Percentiles rank a stretch among this genome's conserved stretches.
phyloP scores from a whole-genome alignment of 2,888 invertebrate species.

The Euzophera pinguis region DNA sequence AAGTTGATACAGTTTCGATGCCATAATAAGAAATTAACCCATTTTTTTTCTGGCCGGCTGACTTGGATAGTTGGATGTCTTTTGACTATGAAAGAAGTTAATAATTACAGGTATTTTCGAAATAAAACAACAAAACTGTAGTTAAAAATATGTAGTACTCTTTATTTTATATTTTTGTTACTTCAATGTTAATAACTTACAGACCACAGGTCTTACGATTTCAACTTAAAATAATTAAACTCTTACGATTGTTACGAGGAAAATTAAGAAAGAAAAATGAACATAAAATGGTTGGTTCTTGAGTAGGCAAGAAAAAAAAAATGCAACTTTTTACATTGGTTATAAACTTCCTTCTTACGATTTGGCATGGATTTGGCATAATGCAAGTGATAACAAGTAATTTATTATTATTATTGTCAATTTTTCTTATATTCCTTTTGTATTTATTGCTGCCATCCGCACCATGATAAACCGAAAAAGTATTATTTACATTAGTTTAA shows the following conservation, averaged over 20 bases:
- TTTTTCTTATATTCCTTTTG: neutral
- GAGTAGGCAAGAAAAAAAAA: conserved; percentile 42
- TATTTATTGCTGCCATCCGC: neutral
- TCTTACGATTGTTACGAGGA: conserved; percentile 34
- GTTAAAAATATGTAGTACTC: conserved; percentile 20
- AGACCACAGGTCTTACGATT: conserved; percentile 73
- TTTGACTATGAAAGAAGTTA: too few relatives aligned
- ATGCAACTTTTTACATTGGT: conserved; percentile 35
- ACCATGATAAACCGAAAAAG: neutral
- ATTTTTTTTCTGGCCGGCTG: too few relatives aligned
- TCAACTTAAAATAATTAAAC: conserved; percentile 34
- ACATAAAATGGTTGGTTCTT: conserved; percentile 15
- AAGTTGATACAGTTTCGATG: too few relatives aligned
- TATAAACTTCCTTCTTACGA: conserved; percentile 15
- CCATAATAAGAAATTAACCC: too few relatives aligned
- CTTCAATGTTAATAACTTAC: conserved; percentile 50
- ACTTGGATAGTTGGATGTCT: too few relatives aligned
- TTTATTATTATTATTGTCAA: too few relatives aligned
- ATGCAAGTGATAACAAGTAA: neutral
- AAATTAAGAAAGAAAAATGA: conserved; percentile 27
- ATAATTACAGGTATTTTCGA: neutral
- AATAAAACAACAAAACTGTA: conserved; percentile 31
- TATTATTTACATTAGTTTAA: neutral
- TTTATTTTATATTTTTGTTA: conserved; percentile 31
- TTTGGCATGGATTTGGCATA: conserved; percentile 3